Conservation (phyloP, 1,140 invertebrate species). For the Armadillidium nasatum region DNA sequence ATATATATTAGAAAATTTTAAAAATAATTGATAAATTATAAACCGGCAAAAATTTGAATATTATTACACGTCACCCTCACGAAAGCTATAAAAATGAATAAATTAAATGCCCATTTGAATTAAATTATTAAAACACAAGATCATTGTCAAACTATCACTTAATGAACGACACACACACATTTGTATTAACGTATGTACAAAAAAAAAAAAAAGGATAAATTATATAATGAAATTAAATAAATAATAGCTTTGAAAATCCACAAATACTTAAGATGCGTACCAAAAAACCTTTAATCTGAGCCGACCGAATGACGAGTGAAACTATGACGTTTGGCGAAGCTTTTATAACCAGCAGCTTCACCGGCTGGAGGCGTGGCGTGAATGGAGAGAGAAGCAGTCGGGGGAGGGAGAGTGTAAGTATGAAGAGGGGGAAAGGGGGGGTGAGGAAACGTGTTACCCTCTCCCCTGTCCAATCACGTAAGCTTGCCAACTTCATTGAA, state of each 20-base stretch:
- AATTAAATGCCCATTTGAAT: background rate
- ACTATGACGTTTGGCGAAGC: background rate
- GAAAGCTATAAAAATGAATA: too few relatives aligned
- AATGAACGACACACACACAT: background rate
- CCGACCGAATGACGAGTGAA: background rate
- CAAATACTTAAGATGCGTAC: background rate
- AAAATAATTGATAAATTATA: too few relatives aligned
- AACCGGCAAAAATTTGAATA: too few relatives aligned
- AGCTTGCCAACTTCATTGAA: background rate
- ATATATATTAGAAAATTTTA: too few relatives aligned
- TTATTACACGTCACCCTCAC: too few relatives aligned
- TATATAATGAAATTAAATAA: background rate
- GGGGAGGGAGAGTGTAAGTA: too few relatives aligned
- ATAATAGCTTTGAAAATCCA: background rate
- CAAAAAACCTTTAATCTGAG: background rate
- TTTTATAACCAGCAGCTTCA: background rate
- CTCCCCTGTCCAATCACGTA: background rate
- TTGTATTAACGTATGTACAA: background rate
- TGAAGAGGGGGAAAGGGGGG: too few relatives aligned
- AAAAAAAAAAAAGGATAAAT: background rate
- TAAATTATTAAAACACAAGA: background rate
- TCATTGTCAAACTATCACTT: background rate
- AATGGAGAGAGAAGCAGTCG: background rate
- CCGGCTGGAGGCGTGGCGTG: slow-evolving; percentile 3
- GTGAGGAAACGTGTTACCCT: background rate